These are phyloP conservation scores for Rhegmatorhina hoffmannsi DNA, from an alignment of 2,113 vertebrate genomes.

Conservation along the genomic window DNA sequence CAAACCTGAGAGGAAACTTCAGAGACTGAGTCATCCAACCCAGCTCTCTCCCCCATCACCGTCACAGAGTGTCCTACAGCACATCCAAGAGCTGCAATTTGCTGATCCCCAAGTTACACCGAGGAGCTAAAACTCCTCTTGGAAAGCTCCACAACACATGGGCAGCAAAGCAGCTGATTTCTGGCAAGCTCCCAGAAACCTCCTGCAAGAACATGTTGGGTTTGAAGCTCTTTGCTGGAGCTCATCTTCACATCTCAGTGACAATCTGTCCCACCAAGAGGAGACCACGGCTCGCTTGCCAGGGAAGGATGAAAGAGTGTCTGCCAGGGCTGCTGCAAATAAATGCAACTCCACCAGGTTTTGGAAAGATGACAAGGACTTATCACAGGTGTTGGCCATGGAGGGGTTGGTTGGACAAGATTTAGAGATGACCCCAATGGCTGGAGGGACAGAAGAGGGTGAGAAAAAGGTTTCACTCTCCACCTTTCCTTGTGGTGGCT, in stretches of 20 bases:
- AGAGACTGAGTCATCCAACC: not conserved
- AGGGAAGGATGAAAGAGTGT: not conserved
- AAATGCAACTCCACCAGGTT: not conserved
- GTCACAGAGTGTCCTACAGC: not conserved
- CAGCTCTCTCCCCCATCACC: not conserved
- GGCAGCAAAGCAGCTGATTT: not conserved
- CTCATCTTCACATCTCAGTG: not conserved
- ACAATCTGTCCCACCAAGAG: not conserved
- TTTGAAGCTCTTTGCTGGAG: not conserved
- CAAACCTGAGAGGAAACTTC: not conserved
- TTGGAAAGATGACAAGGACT: not conserved
- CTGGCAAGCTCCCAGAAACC: not conserved
- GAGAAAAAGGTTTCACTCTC: accelerated
- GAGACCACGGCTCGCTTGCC: not conserved
- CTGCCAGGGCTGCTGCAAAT: not conserved
- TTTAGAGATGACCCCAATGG: not conserved
- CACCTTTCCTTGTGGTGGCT: accelerated
- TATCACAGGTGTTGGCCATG: accelerated
- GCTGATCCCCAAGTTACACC: not conserved
- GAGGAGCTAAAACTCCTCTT: not conserved
- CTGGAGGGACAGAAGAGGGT: not conserved
- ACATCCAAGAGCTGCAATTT: not conserved
- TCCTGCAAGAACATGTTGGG: not conserved
- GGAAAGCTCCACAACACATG: not conserved
- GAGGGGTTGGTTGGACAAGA: accelerated